Evolutionary conservation across 2,888 invertebrate genomes (phyloP), one percentile per base, ranked within the genome.

Genomic region (Aspidiotus destructor): DNA sequence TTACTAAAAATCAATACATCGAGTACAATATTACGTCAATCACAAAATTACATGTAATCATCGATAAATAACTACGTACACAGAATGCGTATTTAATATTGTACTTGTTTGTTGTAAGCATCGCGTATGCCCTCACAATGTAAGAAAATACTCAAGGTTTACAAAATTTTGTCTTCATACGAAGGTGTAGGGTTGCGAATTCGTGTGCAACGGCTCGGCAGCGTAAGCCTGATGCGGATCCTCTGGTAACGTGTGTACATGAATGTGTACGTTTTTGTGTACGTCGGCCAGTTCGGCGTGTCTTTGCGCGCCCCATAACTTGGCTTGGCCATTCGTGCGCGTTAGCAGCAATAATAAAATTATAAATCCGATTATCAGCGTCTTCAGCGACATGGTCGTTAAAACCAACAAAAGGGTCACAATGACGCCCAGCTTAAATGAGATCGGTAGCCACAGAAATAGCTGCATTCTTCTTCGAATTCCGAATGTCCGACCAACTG

Each of bases 341-440:
- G 15, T 41, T 10, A 67, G 44, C 48, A 73, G 63, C 17, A 73
- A 48, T 8, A 74, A 71, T 8, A 74, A 70, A 48, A 74, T 70
- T 62, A 74, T 65, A 41, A 67, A 67, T n/a, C 74, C 73, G 41
- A 74, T 71, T 7, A 72, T 72, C 53, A 74, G 71, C 9, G 72
- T 71, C 65, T 74, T 74, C 17, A 74, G 64, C 7, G 71, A 71
- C 16, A 74, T 72, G n/a, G 72, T 72, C 3, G 72, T 70, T 62
- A 74, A 65, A 6, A 70, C 73, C 40, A 65, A 70, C 54, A 74
- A 65, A 55, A 74, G 70, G 10, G 73, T 73, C n/a, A 73, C 71
- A 62, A 74, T 74, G 41, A 74, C 73, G 6, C 74, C 74, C 65
- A 74, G 28, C 67, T 74, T 74, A 71, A 72, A 74, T 71, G 73